Conservation (phyloP, 2,888 invertebrate species). For the Drosophila vallismaia region DNA sequence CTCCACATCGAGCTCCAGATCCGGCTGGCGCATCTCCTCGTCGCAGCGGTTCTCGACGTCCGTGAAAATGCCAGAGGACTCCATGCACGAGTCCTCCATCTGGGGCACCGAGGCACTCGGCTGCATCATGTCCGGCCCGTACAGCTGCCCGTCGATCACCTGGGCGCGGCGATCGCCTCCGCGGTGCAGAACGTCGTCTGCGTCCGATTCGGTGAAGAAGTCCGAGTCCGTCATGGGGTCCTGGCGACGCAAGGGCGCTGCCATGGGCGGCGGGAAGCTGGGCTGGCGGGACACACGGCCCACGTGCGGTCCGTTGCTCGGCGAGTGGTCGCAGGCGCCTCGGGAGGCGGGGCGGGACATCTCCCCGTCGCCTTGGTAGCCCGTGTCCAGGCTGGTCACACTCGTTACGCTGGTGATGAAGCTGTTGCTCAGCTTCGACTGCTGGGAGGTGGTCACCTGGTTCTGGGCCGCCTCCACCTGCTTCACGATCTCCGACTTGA, state of each 20-base stretch:
- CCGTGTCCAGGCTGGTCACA: slow-evolving; percentile 95
- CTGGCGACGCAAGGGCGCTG: slow-evolving; percentile 87
- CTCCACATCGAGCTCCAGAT: slow-evolving; percentile 83
- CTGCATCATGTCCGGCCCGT: slow-evolving; percentile 86
- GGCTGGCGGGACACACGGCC: slow-evolving; percentile 83
- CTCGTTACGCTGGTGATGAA: slow-evolving; percentile 95
- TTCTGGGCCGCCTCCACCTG: slow-evolving; percentile 68
- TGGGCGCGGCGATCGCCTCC: slow-evolving; percentile 92
- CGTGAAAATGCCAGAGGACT: slow-evolving; percentile 94
- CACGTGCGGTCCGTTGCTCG: slow-evolving; percentile 85
- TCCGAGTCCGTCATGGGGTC: slow-evolving; percentile 96
- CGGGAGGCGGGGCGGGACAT: slow-evolving; percentile 94
- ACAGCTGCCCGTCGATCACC: slow-evolving; percentile 95
- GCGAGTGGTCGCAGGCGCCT: slow-evolving; percentile 90
- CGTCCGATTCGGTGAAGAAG: slow-evolving; percentile 95
- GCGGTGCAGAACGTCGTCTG: slow-evolving; percentile 89
- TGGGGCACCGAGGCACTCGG: slow-evolving; percentile 85
- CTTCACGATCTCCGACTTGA: slow-evolving; percentile 86
- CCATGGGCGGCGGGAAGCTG: slow-evolving; percentile 80
- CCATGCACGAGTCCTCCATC: slow-evolving; percentile 92
- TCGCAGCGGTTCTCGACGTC: slow-evolving; percentile 92
- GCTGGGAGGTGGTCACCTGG: slow-evolving; percentile 14
- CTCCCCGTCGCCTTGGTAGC: slow-evolving; percentile 96
- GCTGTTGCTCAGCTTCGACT: slow-evolving; percentile 88
- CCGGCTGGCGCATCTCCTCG: slow-evolving; percentile 83